Conservation (phyloP, 2,888 invertebrate genomes). For the Plebejus melissa region DNA sequence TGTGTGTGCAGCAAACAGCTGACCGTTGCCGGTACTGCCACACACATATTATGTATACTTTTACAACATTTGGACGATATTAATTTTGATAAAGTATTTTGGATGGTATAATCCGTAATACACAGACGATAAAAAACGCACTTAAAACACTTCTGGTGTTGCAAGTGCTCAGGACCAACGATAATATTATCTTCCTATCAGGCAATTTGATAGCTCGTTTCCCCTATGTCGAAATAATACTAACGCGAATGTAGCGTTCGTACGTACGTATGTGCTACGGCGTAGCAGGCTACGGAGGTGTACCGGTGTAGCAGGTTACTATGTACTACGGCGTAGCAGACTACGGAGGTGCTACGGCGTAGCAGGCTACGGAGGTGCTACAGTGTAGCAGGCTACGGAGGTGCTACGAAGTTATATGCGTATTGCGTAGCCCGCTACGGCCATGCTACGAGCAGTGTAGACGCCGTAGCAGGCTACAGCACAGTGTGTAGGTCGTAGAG, state of each 20-base stretch:
- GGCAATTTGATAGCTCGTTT: background rate
- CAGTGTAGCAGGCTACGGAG: background rate
- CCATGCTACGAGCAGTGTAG: background rate
- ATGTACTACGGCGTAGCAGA: too few species aligned
- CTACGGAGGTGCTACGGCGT: background rate
- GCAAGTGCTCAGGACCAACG: background rate
- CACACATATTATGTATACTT: background rate
- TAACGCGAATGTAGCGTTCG: background rate
- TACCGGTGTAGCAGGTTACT: background rate
- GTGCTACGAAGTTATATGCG: background rate
- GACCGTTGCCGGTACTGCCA: background rate
- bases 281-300: background rate
- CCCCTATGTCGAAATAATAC: background rate
- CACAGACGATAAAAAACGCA: background rate
- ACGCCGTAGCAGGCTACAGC: background rate
- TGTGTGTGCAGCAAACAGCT: background rate
- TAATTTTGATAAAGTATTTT: too few species aligned
- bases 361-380: background rate
- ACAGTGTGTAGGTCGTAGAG: background rate
- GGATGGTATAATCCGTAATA: too few species aligned
- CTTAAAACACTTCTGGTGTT: background rate
- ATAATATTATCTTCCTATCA: background rate
- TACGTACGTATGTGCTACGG: background rate
- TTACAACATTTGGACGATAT: too few species aligned
- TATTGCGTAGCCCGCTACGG: background rate